A percentile compares a stretch with the other conserved stretches of the same genome.
Conservation (phyloP, 2,888 invertebrate species). For the Apamea sordens region DNA sequence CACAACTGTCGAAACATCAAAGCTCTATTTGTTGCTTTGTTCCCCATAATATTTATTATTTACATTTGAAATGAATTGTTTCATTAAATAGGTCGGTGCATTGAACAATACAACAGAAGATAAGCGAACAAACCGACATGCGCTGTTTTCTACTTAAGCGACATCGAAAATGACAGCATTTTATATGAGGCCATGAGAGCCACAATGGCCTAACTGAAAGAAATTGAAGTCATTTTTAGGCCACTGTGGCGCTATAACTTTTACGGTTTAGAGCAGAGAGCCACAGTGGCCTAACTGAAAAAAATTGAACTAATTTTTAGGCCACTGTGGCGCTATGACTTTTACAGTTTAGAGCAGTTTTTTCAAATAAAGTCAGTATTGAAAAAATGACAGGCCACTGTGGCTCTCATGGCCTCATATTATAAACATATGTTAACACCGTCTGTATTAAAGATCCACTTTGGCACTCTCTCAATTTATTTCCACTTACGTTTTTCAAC, state of each 20-base stretch:
- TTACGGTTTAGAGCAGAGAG: no score
- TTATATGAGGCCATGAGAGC: no score
- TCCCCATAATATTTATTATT: constrained; percentile 1
- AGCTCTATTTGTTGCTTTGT: not conserved
- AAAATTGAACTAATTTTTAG: no score
- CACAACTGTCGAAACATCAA: not conserved
- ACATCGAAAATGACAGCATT: not conserved
- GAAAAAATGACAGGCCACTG: no score
- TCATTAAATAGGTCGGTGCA: constrained; percentile 11
- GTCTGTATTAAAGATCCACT: not conserved
- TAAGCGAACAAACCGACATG: constrained; percentile 10
- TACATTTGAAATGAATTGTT: constrained; percentile 3
- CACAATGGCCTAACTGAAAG: no score
- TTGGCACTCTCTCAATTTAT: constrained; percentile 23
- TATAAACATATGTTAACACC: not conserved
- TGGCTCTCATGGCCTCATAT: no score
- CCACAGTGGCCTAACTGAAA: no score
- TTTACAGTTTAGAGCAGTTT: no score
- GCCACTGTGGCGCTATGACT: no score
- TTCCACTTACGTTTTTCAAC: not conserved
- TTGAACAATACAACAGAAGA: constrained; percentile 6
- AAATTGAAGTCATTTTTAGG: no score
- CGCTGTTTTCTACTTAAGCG: constrained; percentile 9
- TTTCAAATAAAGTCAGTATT: no score
- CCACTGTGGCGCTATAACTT: no score